Evolutionary conservation across 2,797 vertebrate genomes (phyloP).

Genomic region (Aulostomus chinensis): DNA sequence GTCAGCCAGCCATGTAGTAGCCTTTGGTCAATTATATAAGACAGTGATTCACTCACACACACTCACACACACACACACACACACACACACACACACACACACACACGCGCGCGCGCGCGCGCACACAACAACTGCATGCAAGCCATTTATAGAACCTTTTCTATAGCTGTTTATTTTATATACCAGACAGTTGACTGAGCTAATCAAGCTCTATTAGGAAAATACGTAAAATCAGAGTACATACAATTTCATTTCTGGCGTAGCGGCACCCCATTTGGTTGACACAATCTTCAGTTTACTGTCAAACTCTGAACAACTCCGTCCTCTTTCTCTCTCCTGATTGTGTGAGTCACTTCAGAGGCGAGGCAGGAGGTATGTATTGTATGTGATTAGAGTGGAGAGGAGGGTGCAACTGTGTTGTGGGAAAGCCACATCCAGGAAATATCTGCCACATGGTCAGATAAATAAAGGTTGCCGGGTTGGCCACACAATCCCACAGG

Average conservation of each 20-base stretch:
- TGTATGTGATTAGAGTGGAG: conserved; percentile 52
- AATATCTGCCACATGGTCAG: conserved; percentile 22
- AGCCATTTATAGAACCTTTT: too few species aligned
- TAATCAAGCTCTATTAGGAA: conserved; percentile 11
- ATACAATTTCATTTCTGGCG: conserved; percentile 56
- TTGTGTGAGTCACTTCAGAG: conserved; percentile 40
- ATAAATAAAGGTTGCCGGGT: conserved; percentile 5
- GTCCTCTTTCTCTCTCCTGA: conserved; percentile 28
- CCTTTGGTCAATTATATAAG: conserved; percentile 73
- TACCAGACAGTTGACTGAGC: not conserved
- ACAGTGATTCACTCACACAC: conserved; percentile 51
- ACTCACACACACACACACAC: conserved; percentile 10
- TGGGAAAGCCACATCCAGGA: conserved; percentile 1
- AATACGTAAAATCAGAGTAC: conserved; percentile 50
- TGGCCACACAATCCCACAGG: not conserved
- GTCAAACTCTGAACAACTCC: conserved; percentile 22
- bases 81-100: conserved; percentile 14
- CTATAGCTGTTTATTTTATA: not conserved
- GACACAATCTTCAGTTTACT: conserved; percentile 33
- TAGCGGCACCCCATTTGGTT: conserved; percentile 52
- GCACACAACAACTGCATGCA: not conserved
- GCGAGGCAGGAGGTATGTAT: conserved; percentile 35
- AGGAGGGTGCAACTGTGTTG: not conserved
- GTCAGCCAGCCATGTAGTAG: conserved; percentile 64
- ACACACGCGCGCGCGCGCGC: conserved; percentile 1